A percentile compares a stretch with the other conserved stretches of the same genome.
Evolutionary conservation across 1,140 invertebrate genomes (phyloP).

Genomic region (Diprion similis): DNA sequence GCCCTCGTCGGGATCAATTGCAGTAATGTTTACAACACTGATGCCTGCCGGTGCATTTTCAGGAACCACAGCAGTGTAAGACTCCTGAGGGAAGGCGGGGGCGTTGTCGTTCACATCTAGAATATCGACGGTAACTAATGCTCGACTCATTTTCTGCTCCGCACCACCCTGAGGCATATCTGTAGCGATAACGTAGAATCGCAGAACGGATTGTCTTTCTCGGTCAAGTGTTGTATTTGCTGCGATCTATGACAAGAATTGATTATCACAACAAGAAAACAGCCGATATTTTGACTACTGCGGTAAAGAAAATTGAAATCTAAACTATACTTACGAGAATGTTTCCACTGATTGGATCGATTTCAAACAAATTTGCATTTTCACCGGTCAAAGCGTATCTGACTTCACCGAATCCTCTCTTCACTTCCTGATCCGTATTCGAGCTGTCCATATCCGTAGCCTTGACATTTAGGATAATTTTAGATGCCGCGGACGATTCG

Average conservation of each 20-base stretch:
- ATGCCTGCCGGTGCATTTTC: conserved; percentile 76
- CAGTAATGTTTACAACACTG: conserved; percentile 76
- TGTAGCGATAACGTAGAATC: conserved; percentile 74
- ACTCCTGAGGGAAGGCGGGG: conserved; percentile 63
- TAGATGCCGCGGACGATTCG: conserved; percentile 74
- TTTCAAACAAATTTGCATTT: conserved; percentile 73
- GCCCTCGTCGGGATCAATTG: conserved; percentile 79
- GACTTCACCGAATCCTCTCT: conserved; percentile 72
- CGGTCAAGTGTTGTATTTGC: conserved; percentile 75
- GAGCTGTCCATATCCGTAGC: conserved; percentile 76
- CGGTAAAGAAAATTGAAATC: background rate
- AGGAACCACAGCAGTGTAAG: conserved; percentile 69
- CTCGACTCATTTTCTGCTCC: conserved; percentile 68
- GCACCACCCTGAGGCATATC: conserved; percentile 74
- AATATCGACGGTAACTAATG: conserved; percentile 73
- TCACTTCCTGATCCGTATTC: conserved; percentile 66
- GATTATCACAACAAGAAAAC: conserved; percentile 27
- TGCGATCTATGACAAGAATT: conserved; percentile 61
- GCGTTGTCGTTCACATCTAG: conserved; percentile 86
- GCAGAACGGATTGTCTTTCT: conserved; percentile 74
- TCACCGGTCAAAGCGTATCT: conserved; percentile 75
- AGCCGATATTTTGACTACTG: background rate
- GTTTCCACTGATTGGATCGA: conserved; percentile 72
- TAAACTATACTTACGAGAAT: conserved; percentile 60
- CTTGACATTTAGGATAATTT: conserved; percentile 71